Conservation (phyloP, 2,113 vertebrate species). For the Megaleporinus macrocephalus region DNA sequence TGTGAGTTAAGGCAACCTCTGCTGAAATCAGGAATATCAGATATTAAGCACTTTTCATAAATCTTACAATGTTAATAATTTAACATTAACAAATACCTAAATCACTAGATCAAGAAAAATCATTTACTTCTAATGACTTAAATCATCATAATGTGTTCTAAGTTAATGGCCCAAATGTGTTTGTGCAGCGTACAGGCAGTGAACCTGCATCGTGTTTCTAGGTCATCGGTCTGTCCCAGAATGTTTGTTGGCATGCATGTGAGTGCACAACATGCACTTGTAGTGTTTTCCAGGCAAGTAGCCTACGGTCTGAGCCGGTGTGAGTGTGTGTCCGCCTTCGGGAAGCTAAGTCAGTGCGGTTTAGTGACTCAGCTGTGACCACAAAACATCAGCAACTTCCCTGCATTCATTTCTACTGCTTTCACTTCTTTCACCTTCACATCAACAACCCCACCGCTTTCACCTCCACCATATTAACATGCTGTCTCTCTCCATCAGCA, state of each 20-base stretch:
- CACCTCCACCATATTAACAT: slow-evolving; percentile 7
- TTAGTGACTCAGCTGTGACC: slow-evolving; percentile 33
- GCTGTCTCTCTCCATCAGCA: background rate
- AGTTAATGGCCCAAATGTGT: background rate
- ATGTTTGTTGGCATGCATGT: background rate
- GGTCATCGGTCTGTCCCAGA: slow-evolving; percentile 34
- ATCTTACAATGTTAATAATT: too few relatives aligned
- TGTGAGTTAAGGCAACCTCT: too few relatives aligned
- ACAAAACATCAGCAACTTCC: slow-evolving; percentile 17
- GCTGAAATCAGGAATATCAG: too few relatives aligned
- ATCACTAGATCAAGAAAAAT: background rate
- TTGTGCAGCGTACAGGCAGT: slow-evolving; percentile 15
- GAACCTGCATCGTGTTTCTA: slow-evolving; percentile 12
- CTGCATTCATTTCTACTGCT: slow-evolving; percentile 25
- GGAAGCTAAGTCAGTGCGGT: slow-evolving; percentile 14
- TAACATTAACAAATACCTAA: background rate
- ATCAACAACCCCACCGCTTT: slow-evolving; percentile 25
- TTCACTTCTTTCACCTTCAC: background rate
- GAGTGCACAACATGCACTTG: background rate
- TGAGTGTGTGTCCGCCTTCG: slow-evolving; percentile 39
- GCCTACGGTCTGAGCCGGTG: slow-evolving; percentile 31
- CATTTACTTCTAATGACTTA: background rate
- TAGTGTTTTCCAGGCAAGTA: slow-evolving; percentile 47
- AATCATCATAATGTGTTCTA: background rate
- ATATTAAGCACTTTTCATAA: too few relatives aligned